phyloP scores from a whole-genome alignment of 2,113 vertebrate genomes.

The Reinhardtius hippoglossoides region DNA sequence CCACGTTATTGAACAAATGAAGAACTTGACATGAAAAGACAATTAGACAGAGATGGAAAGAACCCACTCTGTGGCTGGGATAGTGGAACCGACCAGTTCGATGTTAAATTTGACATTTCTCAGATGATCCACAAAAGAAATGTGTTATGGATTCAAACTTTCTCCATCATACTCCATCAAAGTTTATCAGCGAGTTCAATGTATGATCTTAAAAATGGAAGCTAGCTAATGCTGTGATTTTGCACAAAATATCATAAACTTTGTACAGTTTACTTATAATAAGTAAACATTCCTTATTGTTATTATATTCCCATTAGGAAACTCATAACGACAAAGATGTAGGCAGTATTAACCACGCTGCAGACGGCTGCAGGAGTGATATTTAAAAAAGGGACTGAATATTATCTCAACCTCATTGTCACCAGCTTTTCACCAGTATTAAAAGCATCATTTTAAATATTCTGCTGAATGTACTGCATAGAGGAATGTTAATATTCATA shows the following conservation, averaged over 20 bases:
- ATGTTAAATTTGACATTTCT: slow-evolving; percentile 11
- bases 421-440: background rate
- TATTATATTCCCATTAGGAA: slow-evolving; percentile 7
- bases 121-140: slow-evolving; percentile 19
- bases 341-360: slow-evolving; percentile 4
- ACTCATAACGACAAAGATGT: background rate
- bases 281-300: slow-evolving; percentile 44
- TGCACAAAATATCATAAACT: slow-evolving; percentile 54
- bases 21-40: background rate
- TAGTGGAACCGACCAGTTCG: background rate
- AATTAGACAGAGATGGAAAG: background rate
- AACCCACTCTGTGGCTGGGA: background rate
- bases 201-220: slow-evolving; percentile 36
- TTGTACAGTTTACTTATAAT: slow-evolving; percentile 42
- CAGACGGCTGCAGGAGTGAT: background rate
- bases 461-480: slow-evolving; percentile 63
- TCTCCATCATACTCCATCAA: slow-evolving; percentile 6
- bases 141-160: slow-evolving; percentile 1
- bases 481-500: slow-evolving; percentile 42
- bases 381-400: background rate
- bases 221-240: slow-evolving; percentile 65
- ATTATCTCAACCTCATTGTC: slow-evolving; percentile 1
- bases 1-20: slow-evolving; percentile 7
- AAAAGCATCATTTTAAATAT: background rate
- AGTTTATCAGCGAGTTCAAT: slow-evolving; percentile 16